Evolutionary conservation across 2,797 vertebrate species (phyloP).

Genomic region (Poecilia gillii): DNA sequence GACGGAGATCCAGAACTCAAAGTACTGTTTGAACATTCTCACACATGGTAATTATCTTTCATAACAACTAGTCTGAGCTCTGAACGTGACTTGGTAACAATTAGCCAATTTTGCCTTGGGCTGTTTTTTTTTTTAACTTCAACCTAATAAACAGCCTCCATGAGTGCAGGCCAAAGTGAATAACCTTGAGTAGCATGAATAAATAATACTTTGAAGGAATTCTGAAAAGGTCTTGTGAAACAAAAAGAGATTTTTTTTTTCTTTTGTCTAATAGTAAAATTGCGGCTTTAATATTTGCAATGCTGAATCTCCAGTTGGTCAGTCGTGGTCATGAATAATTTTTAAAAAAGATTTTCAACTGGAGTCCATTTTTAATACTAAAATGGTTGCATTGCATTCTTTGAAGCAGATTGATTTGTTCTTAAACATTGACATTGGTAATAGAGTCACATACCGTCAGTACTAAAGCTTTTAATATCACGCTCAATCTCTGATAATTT

Average conservation of each 20-base stretch:
- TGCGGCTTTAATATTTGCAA: not conserved
- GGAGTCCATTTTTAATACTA: not conserved
- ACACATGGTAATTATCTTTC: slow-evolving; percentile 1
- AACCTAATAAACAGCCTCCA: not conserved
- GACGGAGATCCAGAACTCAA: slow-evolving; percentile 7
- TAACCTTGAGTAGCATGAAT: not conserved
- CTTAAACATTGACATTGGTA: slow-evolving; percentile 1
- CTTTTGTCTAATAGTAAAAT: not conserved
- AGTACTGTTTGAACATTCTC: slow-evolving; percentile 7
- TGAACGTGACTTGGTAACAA: not conserved
- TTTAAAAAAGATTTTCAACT: not conserved
- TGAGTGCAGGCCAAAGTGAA: not conserved
- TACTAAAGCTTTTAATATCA: not conserved
- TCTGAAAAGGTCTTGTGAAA: not conserved
- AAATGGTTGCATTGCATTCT: not conserved
- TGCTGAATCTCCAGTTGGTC: not conserved
- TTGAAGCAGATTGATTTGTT: not conserved
- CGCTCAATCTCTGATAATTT: not conserved
- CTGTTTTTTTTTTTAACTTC: slow-evolving; percentile 3
- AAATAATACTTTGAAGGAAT: not conserved
- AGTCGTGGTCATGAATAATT: not conserved
- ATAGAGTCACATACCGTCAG: slow-evolving; percentile 3
- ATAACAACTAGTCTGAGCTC: not conserved
- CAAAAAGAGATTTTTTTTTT: not conserved
- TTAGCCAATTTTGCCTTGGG: not conserved